Evolutionary conservation across 2,797 vertebrate genomes (phyloP).

Genomic region (Paedocypris micromegethes): DNA sequence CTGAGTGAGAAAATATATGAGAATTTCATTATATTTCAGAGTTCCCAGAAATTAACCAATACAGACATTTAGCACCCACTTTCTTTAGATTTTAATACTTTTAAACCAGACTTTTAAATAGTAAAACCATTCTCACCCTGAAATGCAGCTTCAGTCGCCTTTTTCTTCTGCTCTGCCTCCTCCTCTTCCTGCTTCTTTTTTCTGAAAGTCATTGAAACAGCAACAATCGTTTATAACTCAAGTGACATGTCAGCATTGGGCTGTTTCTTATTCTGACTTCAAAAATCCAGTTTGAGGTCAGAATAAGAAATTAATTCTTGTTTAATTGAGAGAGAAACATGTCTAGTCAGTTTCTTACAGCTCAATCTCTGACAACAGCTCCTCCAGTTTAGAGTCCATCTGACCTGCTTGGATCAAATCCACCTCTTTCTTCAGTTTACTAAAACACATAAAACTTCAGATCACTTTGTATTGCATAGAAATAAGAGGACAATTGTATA

Average conservation of each 20-base stretch:
- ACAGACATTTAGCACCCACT: too few species aligned
- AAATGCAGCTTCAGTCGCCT: constrained; percentile 90
- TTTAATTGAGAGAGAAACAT: too few species aligned
- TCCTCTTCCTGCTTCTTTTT: constrained; percentile 96
- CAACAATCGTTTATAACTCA: background rate
- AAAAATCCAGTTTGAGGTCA: background rate
- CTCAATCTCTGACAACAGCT: constrained; percentile 86
- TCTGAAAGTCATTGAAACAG: constrained; percentile 58
- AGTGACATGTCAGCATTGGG: background rate
- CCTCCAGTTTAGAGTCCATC: constrained; percentile 90
- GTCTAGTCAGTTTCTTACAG: constrained; percentile 65
- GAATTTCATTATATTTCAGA: background rate
- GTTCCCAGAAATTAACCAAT: background rate
- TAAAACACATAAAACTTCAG: background rate
- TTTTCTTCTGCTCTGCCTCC: constrained; percentile 91
- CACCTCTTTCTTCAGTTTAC: constrained; percentile 93
- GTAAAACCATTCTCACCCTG: constrained; percentile 70
- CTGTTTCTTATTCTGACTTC: too few species aligned
- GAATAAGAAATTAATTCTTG: background rate
- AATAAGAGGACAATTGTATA: too few species aligned
- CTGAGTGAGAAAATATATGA: constrained; percentile 58
- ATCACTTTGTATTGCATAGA: too few species aligned
- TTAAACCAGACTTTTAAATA: too few species aligned
- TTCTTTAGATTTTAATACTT: too few species aligned
- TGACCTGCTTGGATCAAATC: constrained; percentile 93